Conservation (phyloP, 2,888 invertebrate species). For the Philereme vetulata region DNA sequence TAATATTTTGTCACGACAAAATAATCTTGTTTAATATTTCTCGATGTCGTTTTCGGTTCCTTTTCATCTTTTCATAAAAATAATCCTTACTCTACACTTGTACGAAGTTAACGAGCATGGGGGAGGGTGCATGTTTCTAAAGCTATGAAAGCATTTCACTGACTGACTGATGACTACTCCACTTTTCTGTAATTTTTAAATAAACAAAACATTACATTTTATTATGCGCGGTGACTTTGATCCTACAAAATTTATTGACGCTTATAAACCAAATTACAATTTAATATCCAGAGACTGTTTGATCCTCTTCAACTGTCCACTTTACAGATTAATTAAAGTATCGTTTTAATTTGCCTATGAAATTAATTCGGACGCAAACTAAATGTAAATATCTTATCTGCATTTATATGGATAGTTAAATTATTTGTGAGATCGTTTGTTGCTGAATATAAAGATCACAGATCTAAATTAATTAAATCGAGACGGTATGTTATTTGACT, state of each 20-base stretch:
- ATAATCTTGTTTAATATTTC: slow-evolving; percentile 5
- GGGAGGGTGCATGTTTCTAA: slow-evolving; percentile 48
- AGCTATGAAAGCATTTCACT: slow-evolving; percentile 45
- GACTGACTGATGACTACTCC: slow-evolving; percentile 34
- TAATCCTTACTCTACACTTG: slow-evolving; percentile 45
- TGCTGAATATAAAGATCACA: slow-evolving; percentile 11
- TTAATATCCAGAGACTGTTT: slow-evolving; percentile 38
- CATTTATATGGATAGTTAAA: slow-evolving; percentile 23
- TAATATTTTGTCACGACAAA: neutral
- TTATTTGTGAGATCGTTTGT: slow-evolving; percentile 23
- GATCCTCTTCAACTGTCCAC: slow-evolving; percentile 40
- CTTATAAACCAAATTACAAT: slow-evolving; percentile 42
- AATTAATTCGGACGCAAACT: slow-evolving; percentile 23
- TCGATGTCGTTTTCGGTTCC: slow-evolving; percentile 19
- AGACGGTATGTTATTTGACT: too few species aligned
- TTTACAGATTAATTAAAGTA: slow-evolving; percentile 38
- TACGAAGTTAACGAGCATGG: slow-evolving; percentile 45
- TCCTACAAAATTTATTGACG: slow-evolving; percentile 38
- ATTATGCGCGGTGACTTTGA: slow-evolving; percentile 39
- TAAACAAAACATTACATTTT: slow-evolving; percentile 38
- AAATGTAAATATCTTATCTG: slow-evolving; percentile 17
- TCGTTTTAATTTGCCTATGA: slow-evolving; percentile 36
- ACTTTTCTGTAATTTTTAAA: slow-evolving; percentile 44
- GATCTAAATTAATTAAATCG: slow-evolving; percentile 2
- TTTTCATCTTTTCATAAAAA: slow-evolving; percentile 48